Evolutionary conservation across 2,888 invertebrate genomes (phyloP), one percentile per base, ranked within the genome.

Genomic region (Peribatodes rhomboidaria): DNA sequence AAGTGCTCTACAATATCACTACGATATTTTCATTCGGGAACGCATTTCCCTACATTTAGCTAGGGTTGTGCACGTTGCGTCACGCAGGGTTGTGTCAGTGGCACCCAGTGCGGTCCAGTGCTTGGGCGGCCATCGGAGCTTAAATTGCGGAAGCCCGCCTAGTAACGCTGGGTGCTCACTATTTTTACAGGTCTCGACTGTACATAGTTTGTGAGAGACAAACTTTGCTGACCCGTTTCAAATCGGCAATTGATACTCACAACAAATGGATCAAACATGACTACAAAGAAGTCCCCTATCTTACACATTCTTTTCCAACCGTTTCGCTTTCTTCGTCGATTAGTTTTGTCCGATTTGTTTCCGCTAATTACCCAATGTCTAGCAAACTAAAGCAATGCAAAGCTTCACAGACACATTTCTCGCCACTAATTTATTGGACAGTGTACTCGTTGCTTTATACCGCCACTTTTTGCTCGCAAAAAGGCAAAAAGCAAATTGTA

Each of bases 81-180:
- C 66, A 70, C 75, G 69, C 65, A 72, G 78, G 76, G 76, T 73
- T 75, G 73, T 77, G 77, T 80, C 78, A 74, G 72, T 76, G 77
- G 79, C 78, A 76, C 70, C 73, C 74, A 70, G 70, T 76, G 76
- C 81, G 79, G 82, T 76, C 72, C 76, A 77, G 76, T 74, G 76
- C 73, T 65, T 75, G 55, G 75, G 72, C 66, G 69, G 73, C 68
- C 82, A 83, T 76, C 78, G 84, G 81, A 84, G 80, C 86, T 85
- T 87, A 82, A 87, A 86, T 83, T 80, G 82, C 78, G 81, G 79
- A 73, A 76, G 78, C 77, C 78, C 78, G 74, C 73, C 78, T 73
- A 74, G 77, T 78, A 75, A 74, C 59, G 54, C 54, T 59, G 16
- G 31, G 33, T 44, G 1, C 22, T 33, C n/a, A 49, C 61, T 49